phyloP scores from a whole-genome alignment of 2,113 vertebrate genomes.

The Neolamprologus longior region DNA sequence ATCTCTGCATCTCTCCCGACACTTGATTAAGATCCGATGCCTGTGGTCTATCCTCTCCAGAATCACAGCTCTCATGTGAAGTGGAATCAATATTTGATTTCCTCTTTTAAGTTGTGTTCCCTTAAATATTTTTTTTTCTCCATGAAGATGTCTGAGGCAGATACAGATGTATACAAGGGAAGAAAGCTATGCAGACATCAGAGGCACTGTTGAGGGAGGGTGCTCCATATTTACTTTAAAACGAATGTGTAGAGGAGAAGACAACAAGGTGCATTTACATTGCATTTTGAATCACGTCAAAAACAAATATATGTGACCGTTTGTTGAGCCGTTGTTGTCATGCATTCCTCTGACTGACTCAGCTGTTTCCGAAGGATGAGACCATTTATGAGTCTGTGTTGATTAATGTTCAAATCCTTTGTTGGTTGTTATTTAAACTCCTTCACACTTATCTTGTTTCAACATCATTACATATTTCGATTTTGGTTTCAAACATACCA shows the following conservation, averaged over 20 bases:
- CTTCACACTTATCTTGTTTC: neutral
- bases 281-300: neutral
- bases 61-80: conserved; percentile 19
- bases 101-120: conserved; percentile 20
- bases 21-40: conserved; percentile 47
- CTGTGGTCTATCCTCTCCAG: conserved; percentile 45
- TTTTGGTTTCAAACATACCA: neutral
- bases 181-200: neutral
- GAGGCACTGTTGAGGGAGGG: neutral
- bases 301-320: neutral
- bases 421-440: neutral
- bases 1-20: conserved; percentile 58
- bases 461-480: neutral
- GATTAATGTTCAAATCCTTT: neutral
- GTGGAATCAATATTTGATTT: conserved; percentile 56
- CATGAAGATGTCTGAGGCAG: neutral
- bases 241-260: neutral
- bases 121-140: neutral
- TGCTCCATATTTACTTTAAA: neutral
- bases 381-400: neutral
- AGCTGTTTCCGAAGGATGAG: neutral
- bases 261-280: neutral
- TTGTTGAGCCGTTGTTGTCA: neutral
- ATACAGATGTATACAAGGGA: neutral
- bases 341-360: neutral